Evolutionary conservation across 2,797 vertebrate genomes (phyloP).

Genomic region (Malacoraja senta): DNA sequence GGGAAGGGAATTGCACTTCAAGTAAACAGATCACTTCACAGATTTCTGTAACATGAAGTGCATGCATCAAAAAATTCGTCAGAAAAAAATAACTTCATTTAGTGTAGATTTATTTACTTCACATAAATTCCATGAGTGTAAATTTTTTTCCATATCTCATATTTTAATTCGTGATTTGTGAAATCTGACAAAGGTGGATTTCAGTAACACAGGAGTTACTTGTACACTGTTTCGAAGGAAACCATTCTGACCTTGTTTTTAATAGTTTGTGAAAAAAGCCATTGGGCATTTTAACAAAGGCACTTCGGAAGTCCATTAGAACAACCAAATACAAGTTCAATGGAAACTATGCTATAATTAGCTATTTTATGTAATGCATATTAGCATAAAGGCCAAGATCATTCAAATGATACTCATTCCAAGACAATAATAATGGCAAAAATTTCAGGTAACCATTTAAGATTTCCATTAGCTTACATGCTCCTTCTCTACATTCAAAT

Average conservation of each 20-base stretch:
- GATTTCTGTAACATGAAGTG: too few relatives aligned
- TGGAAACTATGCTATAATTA: not conserved
- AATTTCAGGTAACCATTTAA: not conserved
- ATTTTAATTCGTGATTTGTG: too few relatives aligned
- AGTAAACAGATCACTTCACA: too few relatives aligned
- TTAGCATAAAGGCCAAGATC: not conserved
- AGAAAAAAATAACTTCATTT: too few relatives aligned
- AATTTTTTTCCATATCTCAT: too few relatives aligned
- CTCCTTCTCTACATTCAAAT: not conserved
- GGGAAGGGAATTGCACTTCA: too few relatives aligned
- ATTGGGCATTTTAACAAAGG: not conserved
- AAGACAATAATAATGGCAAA: not conserved
- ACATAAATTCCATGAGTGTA: too few relatives aligned
- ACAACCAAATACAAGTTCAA: not conserved
- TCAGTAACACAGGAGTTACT: too few relatives aligned
- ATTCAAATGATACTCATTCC: not conserved
- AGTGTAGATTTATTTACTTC: too few relatives aligned
- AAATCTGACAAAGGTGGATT: too few relatives aligned
- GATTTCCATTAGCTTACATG: not conserved
- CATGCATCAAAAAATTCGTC: too few relatives aligned
- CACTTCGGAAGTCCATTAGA: not conserved
- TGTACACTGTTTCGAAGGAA: not conserved
- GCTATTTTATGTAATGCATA: not conserved
- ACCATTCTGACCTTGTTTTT: not conserved
- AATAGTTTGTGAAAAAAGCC: not conserved